Base-by-base conservation (phyloP, 2,113 vertebrate genomes). In the Nyctibius bracteatus region DNA sequence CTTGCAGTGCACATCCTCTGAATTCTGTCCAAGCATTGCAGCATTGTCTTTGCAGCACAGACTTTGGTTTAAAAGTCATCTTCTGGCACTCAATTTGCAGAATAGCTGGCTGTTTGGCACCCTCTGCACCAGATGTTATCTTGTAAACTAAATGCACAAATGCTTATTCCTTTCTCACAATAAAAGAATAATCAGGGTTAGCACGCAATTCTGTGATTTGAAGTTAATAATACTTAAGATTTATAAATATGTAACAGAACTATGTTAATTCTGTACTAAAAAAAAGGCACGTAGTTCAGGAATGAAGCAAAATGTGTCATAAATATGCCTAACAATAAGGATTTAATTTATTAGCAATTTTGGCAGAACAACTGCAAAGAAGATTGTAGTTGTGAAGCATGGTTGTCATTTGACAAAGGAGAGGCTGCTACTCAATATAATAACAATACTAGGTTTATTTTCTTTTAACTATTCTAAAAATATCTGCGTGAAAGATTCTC, bases 311-410 rank as follows among this genome's bases (percentile, higher is more conserved):
- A 84, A 79, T 54, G 80, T 91, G 73, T 91, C 62, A 93, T 84
- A 91, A 94, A 86, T 75, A 87, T 2, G 31, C 21, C 73, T 94
- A 81, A 95, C 77, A 94, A 91, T 65, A 84, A 75, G n/a, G 57
- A 89, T 87, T 94, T 91, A 85, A 95, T 89, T 96, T 92, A 95
- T 96, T 86, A 94, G 54, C n/a, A 61, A 31, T 90, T 92, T 92
- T 89, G 91, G 88, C 88, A 96, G 83, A 94, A 92, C 35, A 87
- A 85, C 65, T 58, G 70, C 73, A 87, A 83, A 92, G 71, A 88
- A 74, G 52, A 92, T 61, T 73, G 81, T 0, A 0, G 65, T 72
- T 91, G 58, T 91, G 95, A 93, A 96, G 61, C 49, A 86, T 1
- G 5, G 68, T 81, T 55, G 14, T 84, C 78, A 68, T 82, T 85